Evolutionary conservation across 2,888 invertebrate genomes (phyloP).

Genomic region (Heteropelma amictum): DNA sequence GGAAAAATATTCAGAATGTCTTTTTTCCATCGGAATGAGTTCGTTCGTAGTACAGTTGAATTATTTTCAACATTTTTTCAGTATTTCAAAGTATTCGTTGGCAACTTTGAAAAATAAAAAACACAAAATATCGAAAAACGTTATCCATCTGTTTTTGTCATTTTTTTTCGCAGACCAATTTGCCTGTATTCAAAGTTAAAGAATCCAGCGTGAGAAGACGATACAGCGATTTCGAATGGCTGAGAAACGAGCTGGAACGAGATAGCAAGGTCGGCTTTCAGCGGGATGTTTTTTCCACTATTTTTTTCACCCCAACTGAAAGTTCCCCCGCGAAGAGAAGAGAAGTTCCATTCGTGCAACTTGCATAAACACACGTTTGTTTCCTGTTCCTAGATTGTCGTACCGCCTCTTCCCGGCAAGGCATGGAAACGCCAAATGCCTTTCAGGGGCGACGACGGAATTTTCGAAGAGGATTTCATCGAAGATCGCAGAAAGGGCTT

Average conservation of each 20-base stretch:
- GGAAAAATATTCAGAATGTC: too few species aligned
- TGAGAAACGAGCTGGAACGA: conserved; percentile 98
- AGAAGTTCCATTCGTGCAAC: too few species aligned
- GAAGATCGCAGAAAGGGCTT: conserved; percentile 98
- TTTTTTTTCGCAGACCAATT: conserved; percentile 91
- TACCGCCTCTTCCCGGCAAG: conserved; percentile 98
- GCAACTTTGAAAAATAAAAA: too few species aligned
- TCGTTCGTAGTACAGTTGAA: too few species aligned
- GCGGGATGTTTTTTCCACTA: not conserved
- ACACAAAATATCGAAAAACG: too few species aligned
- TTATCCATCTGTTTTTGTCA: too few species aligned
- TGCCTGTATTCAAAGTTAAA: conserved; percentile 99
- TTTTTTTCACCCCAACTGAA: not conserved
- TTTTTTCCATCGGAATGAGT: too few species aligned
- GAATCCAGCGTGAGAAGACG: conserved; percentile 97
- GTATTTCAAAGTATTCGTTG: too few species aligned
- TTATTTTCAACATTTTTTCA: too few species aligned
- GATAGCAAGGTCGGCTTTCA: conserved; percentile 91
- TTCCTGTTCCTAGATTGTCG: conserved; percentile 89
- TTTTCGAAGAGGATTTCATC: conserved; percentile 99
- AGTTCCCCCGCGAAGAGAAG: not conserved
- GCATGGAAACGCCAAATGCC: conserved; percentile 99
- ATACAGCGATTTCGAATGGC: conserved; percentile 99
- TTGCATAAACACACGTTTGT: not conserved
- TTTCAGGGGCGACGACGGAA: conserved; percentile 98